Evolutionary conservation across 2,797 vertebrate genomes (phyloP).

Genomic region (Scleropages formosus): DNA sequence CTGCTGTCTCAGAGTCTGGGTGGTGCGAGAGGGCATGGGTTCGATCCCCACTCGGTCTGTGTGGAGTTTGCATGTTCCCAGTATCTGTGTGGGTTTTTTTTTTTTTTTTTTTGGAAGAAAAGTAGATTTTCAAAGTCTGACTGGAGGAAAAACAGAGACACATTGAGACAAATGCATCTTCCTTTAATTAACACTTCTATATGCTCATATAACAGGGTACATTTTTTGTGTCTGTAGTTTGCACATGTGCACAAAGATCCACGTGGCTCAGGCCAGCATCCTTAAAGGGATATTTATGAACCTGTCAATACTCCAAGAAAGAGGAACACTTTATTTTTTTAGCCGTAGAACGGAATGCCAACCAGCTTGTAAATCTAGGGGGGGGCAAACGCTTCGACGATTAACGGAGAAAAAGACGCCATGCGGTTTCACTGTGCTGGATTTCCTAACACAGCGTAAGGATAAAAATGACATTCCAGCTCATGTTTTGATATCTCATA

Average conservation of each 20-base stretch:
- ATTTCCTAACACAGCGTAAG: background rate
- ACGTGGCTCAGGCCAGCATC: conserved; percentile 27
- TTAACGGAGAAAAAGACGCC: conserved; percentile 21
- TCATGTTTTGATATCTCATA: background rate
- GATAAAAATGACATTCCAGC: background rate
- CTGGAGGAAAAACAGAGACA: no score
- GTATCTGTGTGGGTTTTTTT: no score
- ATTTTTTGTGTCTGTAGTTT: no score
- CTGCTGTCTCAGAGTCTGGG: no score
- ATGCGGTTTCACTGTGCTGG: background rate
- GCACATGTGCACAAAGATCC: conserved; percentile 16
- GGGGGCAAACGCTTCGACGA: conserved; percentile 8
- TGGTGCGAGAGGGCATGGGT: no score
- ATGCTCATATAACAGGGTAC: no score
- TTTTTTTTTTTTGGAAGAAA: no score
- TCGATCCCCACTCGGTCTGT: no score
- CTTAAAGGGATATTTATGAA: conserved; percentile 42
- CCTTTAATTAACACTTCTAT: no score
- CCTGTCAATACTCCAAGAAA: conserved; percentile 33
- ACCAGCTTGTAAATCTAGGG: conserved; percentile 36
- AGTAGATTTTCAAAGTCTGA: no score
- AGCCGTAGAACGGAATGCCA: conserved; percentile 19
- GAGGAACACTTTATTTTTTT: conserved; percentile 28
- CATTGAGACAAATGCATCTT: no score
- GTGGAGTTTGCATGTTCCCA: no score